A percentile compares a stretch with the other conserved stretches of the same genome.
Evolutionary conservation across 2,797 vertebrate species (phyloP).

Genomic region (Arnoldichthys spilopterus): DNA sequence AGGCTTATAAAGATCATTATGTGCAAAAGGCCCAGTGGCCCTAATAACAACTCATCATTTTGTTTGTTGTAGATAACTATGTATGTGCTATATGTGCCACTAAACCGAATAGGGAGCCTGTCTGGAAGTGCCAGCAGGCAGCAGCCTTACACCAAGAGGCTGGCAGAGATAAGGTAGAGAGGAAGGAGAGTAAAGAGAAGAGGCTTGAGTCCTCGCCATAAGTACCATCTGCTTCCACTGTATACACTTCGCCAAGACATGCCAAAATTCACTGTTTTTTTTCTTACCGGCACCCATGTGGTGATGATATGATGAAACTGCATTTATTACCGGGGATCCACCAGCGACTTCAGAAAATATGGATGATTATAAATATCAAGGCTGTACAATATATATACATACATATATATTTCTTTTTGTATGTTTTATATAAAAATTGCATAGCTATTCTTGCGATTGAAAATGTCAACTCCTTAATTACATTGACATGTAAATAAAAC

Average conservation of each 20-base stretch:
- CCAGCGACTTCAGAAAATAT: constrained; percentile 21
- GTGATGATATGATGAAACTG: constrained; percentile 23
- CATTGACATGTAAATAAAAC: constrained; percentile 52
- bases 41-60: constrained; percentile 74
- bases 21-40: constrained; percentile 75
- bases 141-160: constrained; percentile 87
- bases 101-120: constrained; percentile 59
- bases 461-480: constrained; percentile 3
- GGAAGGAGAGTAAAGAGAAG: constrained; percentile 75
- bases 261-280: constrained; percentile 79
- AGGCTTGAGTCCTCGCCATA: constrained; percentile 84
- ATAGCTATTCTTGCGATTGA: not conserved
- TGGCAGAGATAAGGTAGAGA: constrained; percentile 82
- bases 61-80: constrained; percentile 46
- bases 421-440: too few species aligned
- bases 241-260: constrained; percentile 87
- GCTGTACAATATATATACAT: not conserved
- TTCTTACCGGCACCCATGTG: constrained; percentile 65
- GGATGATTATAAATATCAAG: constrained; percentile 23
- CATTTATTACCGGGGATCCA: constrained; percentile 37
- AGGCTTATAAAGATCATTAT: not conserved
- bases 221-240: constrained; percentile 91
- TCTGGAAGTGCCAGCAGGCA: constrained; percentile 84
- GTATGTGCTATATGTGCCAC: constrained; percentile 77
- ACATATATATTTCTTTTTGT: too few species aligned